phyloP scores from a whole-genome alignment of 1,140 invertebrate species.

The Cotesia chilonis region DNA sequence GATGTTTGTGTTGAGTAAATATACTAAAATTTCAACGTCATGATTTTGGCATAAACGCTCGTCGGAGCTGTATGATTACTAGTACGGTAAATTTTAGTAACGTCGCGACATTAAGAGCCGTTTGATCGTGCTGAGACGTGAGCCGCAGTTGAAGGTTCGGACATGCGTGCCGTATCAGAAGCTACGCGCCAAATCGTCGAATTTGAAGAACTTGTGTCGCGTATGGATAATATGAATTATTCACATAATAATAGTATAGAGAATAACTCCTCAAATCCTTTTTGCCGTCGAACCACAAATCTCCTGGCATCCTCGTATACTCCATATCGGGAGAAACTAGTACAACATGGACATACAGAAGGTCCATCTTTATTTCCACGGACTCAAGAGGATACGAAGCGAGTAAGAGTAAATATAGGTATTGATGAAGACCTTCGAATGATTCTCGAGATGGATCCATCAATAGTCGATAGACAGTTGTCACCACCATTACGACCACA shows the following conservation, averaged over 20 bases:
- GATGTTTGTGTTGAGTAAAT: neutral
- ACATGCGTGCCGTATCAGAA: conserved; percentile 52
- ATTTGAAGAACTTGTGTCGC: conserved; percentile 60
- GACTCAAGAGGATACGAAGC: conserved; percentile 37
- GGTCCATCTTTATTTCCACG: conserved; percentile 18
- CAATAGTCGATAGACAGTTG: conserved; percentile 65
- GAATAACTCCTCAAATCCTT: conserved; percentile 22
- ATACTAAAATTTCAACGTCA: neutral
- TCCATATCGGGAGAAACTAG: conserved; percentile 17
- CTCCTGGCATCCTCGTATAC: conserved; percentile 14
- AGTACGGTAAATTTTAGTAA: conserved; percentile 50
- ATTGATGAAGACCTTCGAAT: conserved; percentile 72
- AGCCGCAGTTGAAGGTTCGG: conserved; percentile 22
- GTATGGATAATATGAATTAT: conserved; percentile 60
- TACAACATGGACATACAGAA: conserved; percentile 16
- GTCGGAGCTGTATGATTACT: neutral
- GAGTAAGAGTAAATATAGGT: conserved; percentile 67
- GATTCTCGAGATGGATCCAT: conserved; percentile 72
- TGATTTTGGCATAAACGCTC: conserved; percentile 2
- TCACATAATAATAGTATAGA: conserved; percentile 23
- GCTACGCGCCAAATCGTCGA: conserved; percentile 58
- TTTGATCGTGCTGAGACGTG: conserved; percentile 16
- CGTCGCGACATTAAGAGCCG: conserved; percentile 51
- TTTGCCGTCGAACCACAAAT: conserved; percentile 9
- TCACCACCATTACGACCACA: conserved; percentile 39